phyloP scores from a whole-genome alignment of 2,113 vertebrate genomes.

The Piprites chloris region DNA sequence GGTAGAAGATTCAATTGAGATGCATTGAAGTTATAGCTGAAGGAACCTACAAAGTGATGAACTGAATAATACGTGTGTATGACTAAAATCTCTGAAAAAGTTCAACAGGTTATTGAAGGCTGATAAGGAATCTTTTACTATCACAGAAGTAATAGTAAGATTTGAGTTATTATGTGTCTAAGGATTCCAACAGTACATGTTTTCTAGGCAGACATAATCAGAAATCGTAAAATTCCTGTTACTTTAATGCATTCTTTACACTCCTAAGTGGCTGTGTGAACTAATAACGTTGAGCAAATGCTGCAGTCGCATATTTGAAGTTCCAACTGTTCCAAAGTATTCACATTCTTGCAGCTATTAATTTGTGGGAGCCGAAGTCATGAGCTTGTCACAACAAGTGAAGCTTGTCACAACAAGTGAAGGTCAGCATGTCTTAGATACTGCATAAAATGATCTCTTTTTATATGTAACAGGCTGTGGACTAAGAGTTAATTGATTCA shows the following conservation, averaged over 20 bases:
- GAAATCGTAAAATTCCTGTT: not conserved
- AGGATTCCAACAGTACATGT: not conserved
- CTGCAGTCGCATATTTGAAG: not conserved
- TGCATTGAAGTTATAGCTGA: conserved; percentile 1
- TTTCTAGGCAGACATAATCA: not conserved
- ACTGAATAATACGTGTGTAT: not conserved
- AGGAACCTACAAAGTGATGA: not conserved
- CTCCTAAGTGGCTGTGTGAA: not conserved
- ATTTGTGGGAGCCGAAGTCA: not conserved
- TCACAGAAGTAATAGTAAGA: not conserved
- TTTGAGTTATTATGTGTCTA: not conserved
- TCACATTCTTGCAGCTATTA: not conserved
- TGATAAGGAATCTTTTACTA: not conserved
- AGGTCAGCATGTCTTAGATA: rapidly evolving
- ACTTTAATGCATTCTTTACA: not conserved
- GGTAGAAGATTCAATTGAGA: not conserved
- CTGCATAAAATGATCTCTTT: not conserved
- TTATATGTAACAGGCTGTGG: not conserved
- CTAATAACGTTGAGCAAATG: not conserved
- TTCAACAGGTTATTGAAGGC: not conserved
- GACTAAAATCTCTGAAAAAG: not conserved
- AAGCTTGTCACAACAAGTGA: not conserved
- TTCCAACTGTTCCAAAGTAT: not conserved
- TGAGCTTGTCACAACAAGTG: not conserved
- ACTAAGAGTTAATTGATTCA: not conserved